These are phyloP conservation scores for Phortica okadai DNA, from an alignment of 2,888 invertebrate species.

Conservation along the genomic window DNA sequence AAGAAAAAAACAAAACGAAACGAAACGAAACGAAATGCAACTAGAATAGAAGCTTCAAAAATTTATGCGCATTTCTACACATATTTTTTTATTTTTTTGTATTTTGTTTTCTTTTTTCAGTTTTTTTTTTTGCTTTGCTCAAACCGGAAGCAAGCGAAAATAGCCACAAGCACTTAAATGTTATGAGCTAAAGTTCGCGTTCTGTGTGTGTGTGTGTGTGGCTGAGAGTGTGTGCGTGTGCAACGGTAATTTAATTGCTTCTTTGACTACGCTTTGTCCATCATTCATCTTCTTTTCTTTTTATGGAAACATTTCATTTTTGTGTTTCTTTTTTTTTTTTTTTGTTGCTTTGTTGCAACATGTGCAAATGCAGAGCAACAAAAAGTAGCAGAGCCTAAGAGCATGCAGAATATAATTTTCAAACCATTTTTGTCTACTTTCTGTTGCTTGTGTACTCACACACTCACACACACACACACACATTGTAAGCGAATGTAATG, in stretches of 20 bases:
- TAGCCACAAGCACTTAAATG: background rate
- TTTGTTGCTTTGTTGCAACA: background rate
- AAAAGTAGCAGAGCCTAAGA: background rate
- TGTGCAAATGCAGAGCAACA: background rate
- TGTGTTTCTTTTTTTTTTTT: background rate
- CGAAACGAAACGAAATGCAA: background rate
- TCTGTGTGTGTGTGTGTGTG: slow-evolving; percentile 42
- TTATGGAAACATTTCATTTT: background rate
- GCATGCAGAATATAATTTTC: background rate
- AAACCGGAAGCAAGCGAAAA: background rate
- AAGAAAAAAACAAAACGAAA: background rate
- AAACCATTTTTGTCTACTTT: background rate
- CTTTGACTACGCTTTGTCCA: slow-evolving; percentile 27
- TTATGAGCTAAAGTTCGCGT: too few relatives aligned
- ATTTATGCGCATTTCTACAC: too few relatives aligned
- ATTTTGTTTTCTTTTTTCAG: background rate
- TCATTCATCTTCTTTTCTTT: background rate
- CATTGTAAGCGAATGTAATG: background rate
- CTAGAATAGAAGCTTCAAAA: too few relatives aligned
- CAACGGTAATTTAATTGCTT: slow-evolving; percentile 65
- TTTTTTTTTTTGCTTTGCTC: background rate
- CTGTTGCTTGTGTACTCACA: background rate
- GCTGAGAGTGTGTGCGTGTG: slow-evolving; percentile 46
- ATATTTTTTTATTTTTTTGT: too few relatives aligned
- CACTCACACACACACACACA: background rate